Evolutionary conservation across 2,113 vertebrate genomes (phyloP).

Genomic region (Lanius ludovicianus): DNA sequence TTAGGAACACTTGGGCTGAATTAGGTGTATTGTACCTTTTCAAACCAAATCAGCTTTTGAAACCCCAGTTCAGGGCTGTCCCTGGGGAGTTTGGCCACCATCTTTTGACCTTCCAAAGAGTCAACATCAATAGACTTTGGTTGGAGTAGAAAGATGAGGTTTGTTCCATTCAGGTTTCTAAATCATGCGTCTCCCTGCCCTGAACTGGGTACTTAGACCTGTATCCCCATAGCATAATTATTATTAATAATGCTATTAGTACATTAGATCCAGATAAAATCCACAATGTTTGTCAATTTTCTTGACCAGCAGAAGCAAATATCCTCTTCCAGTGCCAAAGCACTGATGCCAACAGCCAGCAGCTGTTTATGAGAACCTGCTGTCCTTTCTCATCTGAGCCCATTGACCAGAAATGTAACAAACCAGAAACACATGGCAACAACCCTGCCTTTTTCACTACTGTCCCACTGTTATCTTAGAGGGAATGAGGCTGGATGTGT

Average conservation of each 20-base stretch:
- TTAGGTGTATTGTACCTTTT: background rate
- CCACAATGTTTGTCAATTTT: background rate
- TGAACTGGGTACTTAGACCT: background rate
- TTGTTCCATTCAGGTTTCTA: background rate
- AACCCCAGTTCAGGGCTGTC: background rate
- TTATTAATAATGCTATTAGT: background rate
- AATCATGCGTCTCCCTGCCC: background rate
- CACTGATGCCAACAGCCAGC: background rate
- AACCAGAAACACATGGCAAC: background rate
- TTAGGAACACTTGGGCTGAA: background rate
- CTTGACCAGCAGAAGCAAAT: background rate
- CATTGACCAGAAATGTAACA: background rate
- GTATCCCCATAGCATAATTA: background rate
- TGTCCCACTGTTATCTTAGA: background rate
- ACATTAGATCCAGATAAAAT: background rate
- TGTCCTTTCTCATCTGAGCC: background rate
- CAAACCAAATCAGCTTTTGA: background rate
- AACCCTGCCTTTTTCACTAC: background rate
- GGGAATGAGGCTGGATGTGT: background rate
- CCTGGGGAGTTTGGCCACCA: background rate
- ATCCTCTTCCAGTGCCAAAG: background rate
- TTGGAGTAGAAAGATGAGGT: fast-evolving
- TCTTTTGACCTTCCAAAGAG: background rate
- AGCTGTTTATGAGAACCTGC: background rate
- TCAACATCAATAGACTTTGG: background rate